phyloP scores from a whole-genome alignment of 2,888 invertebrate genomes.

The Podabrus alpinus region DNA sequence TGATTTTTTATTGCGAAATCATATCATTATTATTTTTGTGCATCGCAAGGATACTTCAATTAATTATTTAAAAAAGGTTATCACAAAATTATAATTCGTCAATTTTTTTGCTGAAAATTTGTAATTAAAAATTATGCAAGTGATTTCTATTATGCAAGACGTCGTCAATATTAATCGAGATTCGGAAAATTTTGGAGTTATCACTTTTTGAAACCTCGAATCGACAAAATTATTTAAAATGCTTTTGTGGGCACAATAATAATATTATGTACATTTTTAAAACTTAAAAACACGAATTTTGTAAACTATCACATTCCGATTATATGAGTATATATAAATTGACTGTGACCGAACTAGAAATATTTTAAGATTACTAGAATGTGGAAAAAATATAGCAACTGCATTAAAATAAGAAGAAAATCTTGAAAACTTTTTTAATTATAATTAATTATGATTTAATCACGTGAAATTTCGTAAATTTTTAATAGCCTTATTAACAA shows the following conservation, averaged over 20 bases:
- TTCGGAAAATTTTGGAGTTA: not conserved
- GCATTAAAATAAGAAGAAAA: not conserved
- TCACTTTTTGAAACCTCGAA: not conserved
- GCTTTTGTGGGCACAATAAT: not conserved
- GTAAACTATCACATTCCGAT: not conserved
- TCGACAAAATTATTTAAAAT: not conserved
- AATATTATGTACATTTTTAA: too few species aligned
- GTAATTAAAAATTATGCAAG: not conserved
- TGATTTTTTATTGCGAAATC: not conserved
- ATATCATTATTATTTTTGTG: not conserved
- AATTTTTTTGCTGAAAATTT: not conserved
- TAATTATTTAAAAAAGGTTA: too few species aligned
- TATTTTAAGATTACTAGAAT: not conserved
- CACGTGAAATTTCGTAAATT: not conserved
- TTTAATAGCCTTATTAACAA: not conserved
- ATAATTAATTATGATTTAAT: not conserved
- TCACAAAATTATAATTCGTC: too few species aligned
- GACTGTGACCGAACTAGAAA: not conserved
- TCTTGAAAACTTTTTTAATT: not conserved
- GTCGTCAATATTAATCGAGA: not conserved
- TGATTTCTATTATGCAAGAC: not conserved
- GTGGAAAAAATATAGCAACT: not conserved
- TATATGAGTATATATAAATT: not conserved
- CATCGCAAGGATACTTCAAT: not conserved
- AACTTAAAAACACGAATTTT: not conserved